Conservation (phyloP, 2,888 invertebrate species). For the Cloeon dipterum region DNA sequence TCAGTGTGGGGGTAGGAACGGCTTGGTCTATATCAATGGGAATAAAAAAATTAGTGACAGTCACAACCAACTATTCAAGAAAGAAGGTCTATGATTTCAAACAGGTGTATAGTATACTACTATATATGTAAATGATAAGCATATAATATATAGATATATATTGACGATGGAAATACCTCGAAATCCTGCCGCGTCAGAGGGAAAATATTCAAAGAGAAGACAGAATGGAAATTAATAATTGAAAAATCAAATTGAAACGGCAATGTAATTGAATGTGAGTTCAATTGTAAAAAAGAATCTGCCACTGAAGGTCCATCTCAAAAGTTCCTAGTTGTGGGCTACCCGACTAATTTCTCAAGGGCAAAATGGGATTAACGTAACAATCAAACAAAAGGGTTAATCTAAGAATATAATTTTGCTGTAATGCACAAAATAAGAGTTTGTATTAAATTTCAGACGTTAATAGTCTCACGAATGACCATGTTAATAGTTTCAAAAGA, state of each 20-base stretch:
- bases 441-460: too few species aligned
- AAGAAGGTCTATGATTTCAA: too few species aligned
- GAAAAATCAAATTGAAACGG: constrained; percentile 7
- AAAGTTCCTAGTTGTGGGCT: constrained; percentile 53
- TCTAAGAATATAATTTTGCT: too few species aligned
- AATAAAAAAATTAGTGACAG: not conserved
- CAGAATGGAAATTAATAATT: constrained; percentile 21
- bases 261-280: constrained; percentile 14
- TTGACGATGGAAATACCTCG: constrained; percentile 37
- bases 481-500: too few species aligned
- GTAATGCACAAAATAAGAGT: too few species aligned
- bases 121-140: constrained; percentile 3
- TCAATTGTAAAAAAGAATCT: too few species aligned
- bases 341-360: too few species aligned
- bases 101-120: constrained; percentile 6
- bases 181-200: constrained; percentile 49
- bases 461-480: too few species aligned
- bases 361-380: too few species aligned
- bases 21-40: not conserved
- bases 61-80: constrained; percentile 1
- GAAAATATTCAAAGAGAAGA: constrained; percentile 34
- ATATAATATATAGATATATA: not conserved
- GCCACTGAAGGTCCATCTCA: constrained; percentile 92
- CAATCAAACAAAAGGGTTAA: too few species aligned
- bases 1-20: not conserved